Base-by-base conservation (phyloP, 2,113 vertebrate species). In the Papio anubis region DNA sequence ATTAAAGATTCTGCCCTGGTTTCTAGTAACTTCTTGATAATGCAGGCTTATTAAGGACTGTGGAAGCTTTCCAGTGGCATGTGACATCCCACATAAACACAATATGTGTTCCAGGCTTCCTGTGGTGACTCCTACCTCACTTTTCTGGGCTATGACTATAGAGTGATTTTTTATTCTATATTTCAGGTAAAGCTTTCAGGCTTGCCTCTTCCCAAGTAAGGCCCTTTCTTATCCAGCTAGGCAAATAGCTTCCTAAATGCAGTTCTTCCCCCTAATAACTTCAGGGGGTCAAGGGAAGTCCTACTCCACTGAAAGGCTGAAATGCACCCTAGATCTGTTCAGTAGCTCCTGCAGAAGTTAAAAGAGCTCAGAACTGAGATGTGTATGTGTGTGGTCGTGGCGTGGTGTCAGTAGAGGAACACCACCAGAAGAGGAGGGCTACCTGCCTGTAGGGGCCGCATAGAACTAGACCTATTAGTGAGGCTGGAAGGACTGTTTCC, bases 301-400 rank as follows among this genome's bases (percentile, higher is more conserved):
- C 40, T 81, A 35, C 21, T 17, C 48, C 38, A 35, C 40, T 97
- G 82, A 85, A 81, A 73, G 32, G 13, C 52, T 50, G 38, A 16
- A 87, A 38, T 93, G 18, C 35, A 57, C 72, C 17, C 13, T 81
- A 68, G 18, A 5, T 92, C 27, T 94, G 21, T 66, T 88, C 32
- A 61, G n/a, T 90, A 76, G 40, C 61, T 80, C 76, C 78, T 94
- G 11, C 10, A 89, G 85, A 90, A 59, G 8, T 73, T 82, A 20
- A 88, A 80, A 48, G 66, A 93, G n/a, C 73, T 96, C 73, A 96
- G 82, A 97, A n/a, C 59, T 72, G 48, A 78, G 57, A 55, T 83
- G 2, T 93, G 6, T 57, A 2, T 75, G 38, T 79, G 2, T 35
- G n/a, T 45, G 61, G n/a, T 75, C 13, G 17, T 6, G 14, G 5